Conservation (phyloP, 2,888 invertebrate genomes). For the Alcis repandata region DNA sequence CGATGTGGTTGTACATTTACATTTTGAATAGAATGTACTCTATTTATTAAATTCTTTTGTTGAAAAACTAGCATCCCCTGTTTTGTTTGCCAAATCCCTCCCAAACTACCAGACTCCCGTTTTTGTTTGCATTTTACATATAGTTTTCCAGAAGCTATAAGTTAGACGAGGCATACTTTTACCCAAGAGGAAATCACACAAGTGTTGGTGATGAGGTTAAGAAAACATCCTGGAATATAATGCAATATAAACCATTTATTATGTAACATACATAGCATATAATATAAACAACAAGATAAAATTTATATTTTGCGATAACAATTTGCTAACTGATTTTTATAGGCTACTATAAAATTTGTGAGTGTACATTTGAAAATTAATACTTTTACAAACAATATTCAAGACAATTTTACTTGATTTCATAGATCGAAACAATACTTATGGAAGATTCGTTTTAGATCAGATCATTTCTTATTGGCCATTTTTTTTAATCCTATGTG, state of each 20-base stretch:
- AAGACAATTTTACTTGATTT: neutral
- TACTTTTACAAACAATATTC: neutral
- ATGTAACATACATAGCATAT: conserved; percentile 47
- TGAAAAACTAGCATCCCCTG: conserved; percentile 70
- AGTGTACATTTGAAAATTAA: neutral
- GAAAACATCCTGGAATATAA: conserved; percentile 12
- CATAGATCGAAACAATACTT: neutral
- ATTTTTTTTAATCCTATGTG: neutral
- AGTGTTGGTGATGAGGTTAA: neutral
- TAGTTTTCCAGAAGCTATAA: too few species aligned
- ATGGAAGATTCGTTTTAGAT: neutral
- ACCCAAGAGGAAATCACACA: too few species aligned
- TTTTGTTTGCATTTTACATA: too few species aligned
- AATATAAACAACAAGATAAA: conserved; percentile 51
- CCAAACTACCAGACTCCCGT: neutral
- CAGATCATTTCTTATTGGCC: neutral
- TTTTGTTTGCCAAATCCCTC: conserved; percentile 45
- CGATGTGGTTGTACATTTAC: conserved; percentile 87
- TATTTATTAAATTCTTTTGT: conserved; percentile 85
- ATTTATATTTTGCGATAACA: conserved; percentile 39
- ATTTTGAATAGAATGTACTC: conserved; percentile 85
- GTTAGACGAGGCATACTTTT: too few species aligned
- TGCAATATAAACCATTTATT: conserved; percentile 48
- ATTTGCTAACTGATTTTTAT: conserved; percentile 2
- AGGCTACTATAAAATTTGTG: neutral